phyloP scores from a whole-genome alignment of 2,797 vertebrate genomes.

The Muraenolepis orangiensis region DNA sequence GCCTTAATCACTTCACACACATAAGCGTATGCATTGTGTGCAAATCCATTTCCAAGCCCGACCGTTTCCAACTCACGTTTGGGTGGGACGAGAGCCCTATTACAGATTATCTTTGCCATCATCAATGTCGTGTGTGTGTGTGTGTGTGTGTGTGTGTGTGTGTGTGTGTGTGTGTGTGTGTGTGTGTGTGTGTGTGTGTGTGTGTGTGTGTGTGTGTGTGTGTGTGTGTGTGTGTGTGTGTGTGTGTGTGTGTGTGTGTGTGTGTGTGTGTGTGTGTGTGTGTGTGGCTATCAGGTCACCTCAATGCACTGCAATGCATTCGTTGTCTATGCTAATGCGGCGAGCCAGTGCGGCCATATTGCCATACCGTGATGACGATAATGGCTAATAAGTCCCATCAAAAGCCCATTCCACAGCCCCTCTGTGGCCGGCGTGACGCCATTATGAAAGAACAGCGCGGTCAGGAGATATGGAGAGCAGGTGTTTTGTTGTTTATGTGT shows the following conservation, averaged over 20 bases:
- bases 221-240: too few relatives aligned
- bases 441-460: constrained; percentile 51
- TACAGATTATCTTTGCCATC: constrained; percentile 61
- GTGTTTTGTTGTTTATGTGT: constrained; percentile 29
- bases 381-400: constrained; percentile 64
- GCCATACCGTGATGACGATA: constrained; percentile 60
- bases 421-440: constrained; percentile 41
- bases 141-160: not conserved
- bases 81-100: constrained; percentile 42
- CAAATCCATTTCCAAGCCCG: constrained; percentile 50
- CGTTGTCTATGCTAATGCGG: constrained; percentile 54
- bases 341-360: constrained; percentile 45
- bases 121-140: constrained; percentile 56
- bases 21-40: constrained; percentile 40
- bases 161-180: not conserved
- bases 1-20: constrained; percentile 55
- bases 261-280: constrained; percentile 17
- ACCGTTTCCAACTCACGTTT: constrained; percentile 58
- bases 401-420: constrained; percentile 44
- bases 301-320: constrained; percentile 10
- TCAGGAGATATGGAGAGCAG: constrained; percentile 16
- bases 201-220: too few relatives aligned
- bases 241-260: not conserved
- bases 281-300: constrained; percentile 48
- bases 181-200: too few relatives aligned